Base-by-base conservation (phyloP, 1,140 invertebrate species). In the Mylabris phalerata region DNA sequence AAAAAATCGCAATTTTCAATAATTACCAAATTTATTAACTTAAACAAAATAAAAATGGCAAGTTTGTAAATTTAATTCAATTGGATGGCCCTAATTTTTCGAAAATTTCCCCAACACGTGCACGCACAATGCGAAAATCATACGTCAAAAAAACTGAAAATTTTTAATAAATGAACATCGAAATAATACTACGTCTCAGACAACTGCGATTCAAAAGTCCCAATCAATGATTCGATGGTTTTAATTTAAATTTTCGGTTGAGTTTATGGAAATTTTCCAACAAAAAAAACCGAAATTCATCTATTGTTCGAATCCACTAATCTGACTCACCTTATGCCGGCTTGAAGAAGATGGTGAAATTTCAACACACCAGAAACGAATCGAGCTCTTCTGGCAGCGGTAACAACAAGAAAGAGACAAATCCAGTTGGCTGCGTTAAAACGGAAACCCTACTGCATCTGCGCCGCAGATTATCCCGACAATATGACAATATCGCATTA, bases 331-430 rank as follows among this genome's bases (percentile, higher is more conserved):
- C 51, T 45, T 52, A 9, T 42, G 32, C 38, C 24, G 57, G 32
- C 10, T 39, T 32, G 1, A 51, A 47, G 57, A 44, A 48, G 41
- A 38, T 59, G 32, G n/a, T 25, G 32, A 32, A 32, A 32, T 32
- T 32, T 7, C 32, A 2, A 32, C 4, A 4, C 32, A 51, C 41
- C 47, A 13, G 49, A 61, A 55, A 43, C 48, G 27, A 7, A 32
- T 32, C 32, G 7, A 47, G 46, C 38, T 13, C 7, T 27, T 26
- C 39, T 41, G 55, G 38, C 46, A 49, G 54, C 44, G 54, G 54
- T 54, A 61, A 61, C 44, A 39, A 48, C 32, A 26, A 50, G 50
- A 60, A 56, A 56, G 54, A 56, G 52, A 61, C 50, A 59, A 50
- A 50, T 48, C 11, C 25, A 43, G 39, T 27, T 47, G 9, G 48